phyloP scores from a whole-genome alignment of 2,888 invertebrate genomes.

The Taenaris catops region DNA sequence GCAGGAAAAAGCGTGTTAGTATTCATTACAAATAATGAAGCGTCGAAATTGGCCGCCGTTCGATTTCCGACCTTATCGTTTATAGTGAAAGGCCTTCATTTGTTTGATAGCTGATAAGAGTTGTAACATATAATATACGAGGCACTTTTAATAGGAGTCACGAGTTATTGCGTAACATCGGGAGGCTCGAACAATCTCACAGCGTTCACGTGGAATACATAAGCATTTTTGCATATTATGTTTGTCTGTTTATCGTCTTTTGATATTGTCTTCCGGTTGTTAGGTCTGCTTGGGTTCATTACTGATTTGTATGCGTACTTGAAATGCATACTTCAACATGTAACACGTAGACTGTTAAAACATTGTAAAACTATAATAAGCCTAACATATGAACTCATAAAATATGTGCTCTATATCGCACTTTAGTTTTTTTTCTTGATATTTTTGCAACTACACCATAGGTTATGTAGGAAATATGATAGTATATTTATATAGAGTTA shows the following conservation, averaged over 20 bases:
- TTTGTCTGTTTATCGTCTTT: slow-evolving; percentile 23
- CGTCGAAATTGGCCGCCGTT: slow-evolving; percentile 24
- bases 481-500: no score
- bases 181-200: slow-evolving; percentile 48
- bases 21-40: slow-evolving; percentile 44
- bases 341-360: no score
- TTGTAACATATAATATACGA: slow-evolving; percentile 51
- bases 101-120: slow-evolving; percentile 32
- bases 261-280: slow-evolving; percentile 29
- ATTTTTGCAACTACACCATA: no score
- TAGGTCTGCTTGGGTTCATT: slow-evolving; percentile 25
- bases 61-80: slow-evolving; percentile 34
- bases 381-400: no score
- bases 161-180: slow-evolving; percentile 70
- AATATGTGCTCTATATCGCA: no score
- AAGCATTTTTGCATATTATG: slow-evolving; percentile 33
- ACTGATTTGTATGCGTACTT: slow-evolving; percentile 9
- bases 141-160: slow-evolving; percentile 63
- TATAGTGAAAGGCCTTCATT: slow-evolving; percentile 35
- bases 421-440: no score
- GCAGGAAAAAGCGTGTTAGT: slow-evolving; percentile 55
- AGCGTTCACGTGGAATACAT: slow-evolving; percentile 47
- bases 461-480: no score
- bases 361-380: no score
- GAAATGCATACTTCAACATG: no score